These are phyloP conservation scores for Scortum barcoo DNA, from an alignment of 2,113 vertebrate species.

Conservation along the genomic window DNA sequence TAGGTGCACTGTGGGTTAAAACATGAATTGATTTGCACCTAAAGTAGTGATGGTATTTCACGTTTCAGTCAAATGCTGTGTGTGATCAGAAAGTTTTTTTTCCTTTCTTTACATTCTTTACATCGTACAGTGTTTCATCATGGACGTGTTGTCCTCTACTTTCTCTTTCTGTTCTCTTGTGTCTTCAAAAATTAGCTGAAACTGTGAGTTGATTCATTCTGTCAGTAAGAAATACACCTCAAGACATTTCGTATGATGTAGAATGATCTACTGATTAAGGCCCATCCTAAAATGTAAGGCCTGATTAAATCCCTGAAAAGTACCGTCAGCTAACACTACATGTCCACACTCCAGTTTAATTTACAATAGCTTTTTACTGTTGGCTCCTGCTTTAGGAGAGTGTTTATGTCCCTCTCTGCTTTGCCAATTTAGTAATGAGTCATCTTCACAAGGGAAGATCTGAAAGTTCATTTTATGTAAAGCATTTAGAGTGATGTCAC, in stretches of 20 bases:
- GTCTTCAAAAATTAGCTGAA: not conserved
- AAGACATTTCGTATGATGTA: not conserved
- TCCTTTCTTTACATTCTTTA: not conserved
- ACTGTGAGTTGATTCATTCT: not conserved
- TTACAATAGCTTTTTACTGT: conserved; percentile 9
- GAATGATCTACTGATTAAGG: not conserved
- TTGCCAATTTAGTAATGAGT: conserved; percentile 39
- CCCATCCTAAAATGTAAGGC: not conserved
- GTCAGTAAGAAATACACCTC: not conserved
- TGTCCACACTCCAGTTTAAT: conserved; percentile 8
- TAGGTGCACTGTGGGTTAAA: not conserved
- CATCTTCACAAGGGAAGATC: conserved; percentile 31
- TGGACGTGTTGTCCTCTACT: not conserved
- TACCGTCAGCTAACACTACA: not conserved
- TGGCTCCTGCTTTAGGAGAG: not conserved
- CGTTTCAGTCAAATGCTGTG: not conserved
- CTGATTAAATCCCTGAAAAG: conserved; percentile 10
- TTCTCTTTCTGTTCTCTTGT: not conserved
- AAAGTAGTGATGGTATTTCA: too few species aligned
- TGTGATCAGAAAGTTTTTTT: not conserved
- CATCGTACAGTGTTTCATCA: not conserved
- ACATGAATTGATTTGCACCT: too few species aligned
- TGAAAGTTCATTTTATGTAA: conserved; percentile 6
- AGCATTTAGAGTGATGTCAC: conserved; percentile 7
- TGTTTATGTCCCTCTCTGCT: conserved; percentile 32